Evolutionary conservation across 1,140 invertebrate genomes (phyloP).

Genomic region (Polypedilum vanderplanki): DNA sequence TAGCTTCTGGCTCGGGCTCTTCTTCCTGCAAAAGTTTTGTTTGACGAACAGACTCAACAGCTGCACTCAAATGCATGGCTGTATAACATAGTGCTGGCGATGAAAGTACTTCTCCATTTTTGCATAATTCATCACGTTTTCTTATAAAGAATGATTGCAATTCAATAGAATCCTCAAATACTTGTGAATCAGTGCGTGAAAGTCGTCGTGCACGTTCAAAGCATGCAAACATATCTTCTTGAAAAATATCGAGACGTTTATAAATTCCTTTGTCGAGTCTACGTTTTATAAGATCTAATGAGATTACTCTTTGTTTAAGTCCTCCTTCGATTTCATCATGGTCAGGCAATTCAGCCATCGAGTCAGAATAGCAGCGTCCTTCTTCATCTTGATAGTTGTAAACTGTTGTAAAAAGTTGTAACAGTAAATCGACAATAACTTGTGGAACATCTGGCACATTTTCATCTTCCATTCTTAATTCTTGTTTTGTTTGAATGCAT

Average conservation of each 20-base stretch:
- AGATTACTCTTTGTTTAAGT: conserved; percentile 62
- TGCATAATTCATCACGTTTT: conserved; percentile 65
- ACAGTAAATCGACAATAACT: conserved; percentile 84
- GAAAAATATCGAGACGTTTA: conserved; percentile 86
- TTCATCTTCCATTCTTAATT: conserved; percentile 71
- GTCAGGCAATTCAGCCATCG: conserved; percentile 87
- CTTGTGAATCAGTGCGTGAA: conserved; percentile 84
- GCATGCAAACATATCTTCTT: conserved; percentile 93
- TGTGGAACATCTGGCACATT: conserved; percentile 79
- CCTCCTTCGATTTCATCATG: conserved; percentile 70
- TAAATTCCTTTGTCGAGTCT: conserved; percentile 82
- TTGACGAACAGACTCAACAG: conserved; percentile 67
- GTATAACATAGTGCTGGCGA: conserved; percentile 83
- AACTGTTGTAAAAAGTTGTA: conserved; percentile 84
- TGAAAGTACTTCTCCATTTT: conserved; percentile 68
- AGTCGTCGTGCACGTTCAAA: conserved; percentile 81
- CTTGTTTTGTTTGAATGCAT: conserved; percentile 84
- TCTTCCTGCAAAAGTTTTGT: conserved; percentile 74
- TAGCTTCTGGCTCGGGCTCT: conserved; percentile 46
- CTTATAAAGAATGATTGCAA: conserved; percentile 88
- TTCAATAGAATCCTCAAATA: conserved; percentile 92
- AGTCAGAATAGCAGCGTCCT: conserved; percentile 92
- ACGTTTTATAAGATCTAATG: conserved; percentile 77
- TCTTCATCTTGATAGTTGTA: conserved; percentile 96
- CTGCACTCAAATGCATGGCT: conserved; percentile 60